These are phyloP conservation scores for Leptopilina boulardi DNA, from an alignment of 1,140 invertebrate genomes.

Conservation along the genomic window DNA sequence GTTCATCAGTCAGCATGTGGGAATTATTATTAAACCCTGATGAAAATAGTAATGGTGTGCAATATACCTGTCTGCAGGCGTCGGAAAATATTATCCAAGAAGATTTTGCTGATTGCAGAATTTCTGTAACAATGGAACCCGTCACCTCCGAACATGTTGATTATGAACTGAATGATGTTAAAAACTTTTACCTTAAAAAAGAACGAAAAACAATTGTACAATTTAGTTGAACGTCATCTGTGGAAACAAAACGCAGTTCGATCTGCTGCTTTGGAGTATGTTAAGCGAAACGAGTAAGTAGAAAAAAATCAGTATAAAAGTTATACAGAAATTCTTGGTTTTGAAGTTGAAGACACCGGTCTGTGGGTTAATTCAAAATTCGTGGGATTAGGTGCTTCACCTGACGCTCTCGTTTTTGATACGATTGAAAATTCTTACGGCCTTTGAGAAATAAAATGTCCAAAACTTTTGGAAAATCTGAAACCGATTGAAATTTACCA, in stretches of 20 bases:
- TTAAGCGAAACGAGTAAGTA: conserved; percentile 26
- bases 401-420: conserved; percentile 42
- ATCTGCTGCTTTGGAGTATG: conserved; percentile 34
- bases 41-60: too few species aligned
- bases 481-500: conserved; percentile 42
- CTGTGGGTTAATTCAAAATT: conserved; percentile 43
- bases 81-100: too few species aligned
- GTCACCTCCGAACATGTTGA: too few species aligned
- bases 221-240: conserved; percentile 35
- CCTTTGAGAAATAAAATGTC: conserved; percentile 47
- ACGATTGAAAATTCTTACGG: conserved; percentile 32
- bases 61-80: too few species aligned
- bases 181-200: conserved; percentile 20
- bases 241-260: conserved; percentile 29
- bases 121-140: too few species aligned
- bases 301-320: conserved; percentile 29
- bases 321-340: conserved; percentile 17
- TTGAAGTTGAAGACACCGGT: conserved; percentile 30
- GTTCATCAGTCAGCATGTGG: neutral
- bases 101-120: too few species aligned
- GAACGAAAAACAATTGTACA: conserved; percentile 22
- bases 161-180: neutral
- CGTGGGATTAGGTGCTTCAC: conserved; percentile 42
- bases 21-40: neutral
- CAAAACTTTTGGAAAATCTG: conserved; percentile 43